Percentiles rank a stretch among this genome's conserved stretches.
These are phyloP conservation scores for Perodicticus potto DNA, from an alignment of 2,797 vertebrate genomes.

Conservation along the genomic window DNA sequence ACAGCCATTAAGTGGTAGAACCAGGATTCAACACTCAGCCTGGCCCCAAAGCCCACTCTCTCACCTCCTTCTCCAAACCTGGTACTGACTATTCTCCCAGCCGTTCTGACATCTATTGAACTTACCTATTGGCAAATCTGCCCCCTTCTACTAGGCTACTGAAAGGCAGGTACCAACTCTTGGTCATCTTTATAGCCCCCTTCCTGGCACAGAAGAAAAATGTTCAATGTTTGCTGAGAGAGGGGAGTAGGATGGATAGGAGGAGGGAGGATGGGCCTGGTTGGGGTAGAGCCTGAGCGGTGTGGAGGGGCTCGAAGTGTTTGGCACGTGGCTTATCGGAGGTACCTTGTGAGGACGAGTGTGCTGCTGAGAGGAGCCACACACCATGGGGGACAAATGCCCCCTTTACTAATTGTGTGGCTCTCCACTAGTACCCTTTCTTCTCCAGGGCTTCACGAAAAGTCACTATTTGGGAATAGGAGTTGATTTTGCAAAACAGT, in stretches of 20 bases:
- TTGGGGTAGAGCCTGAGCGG: not conserved
- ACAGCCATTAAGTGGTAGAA: not conserved
- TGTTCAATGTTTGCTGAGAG: not conserved
- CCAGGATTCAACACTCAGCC: not conserved
- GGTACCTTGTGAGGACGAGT: not conserved
- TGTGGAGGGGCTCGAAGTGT: not conserved
- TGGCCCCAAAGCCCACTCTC: not conserved
- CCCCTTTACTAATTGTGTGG: fast-evolving
- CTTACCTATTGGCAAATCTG: not conserved
- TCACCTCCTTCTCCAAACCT: not conserved
- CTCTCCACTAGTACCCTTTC: not conserved
- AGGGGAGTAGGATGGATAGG: not conserved
- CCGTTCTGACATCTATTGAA: not conserved
- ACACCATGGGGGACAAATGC: not conserved
- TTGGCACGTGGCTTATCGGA: not conserved
- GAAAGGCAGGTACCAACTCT: not conserved
- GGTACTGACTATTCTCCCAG: not conserved
- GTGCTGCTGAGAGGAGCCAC: not conserved
- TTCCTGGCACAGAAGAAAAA: not conserved
- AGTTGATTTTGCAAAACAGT: not conserved
- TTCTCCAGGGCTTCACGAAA: not conserved
- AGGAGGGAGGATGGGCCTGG: not conserved
- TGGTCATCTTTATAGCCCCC: not conserved
- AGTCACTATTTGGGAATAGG: not conserved
- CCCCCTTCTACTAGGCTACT: not conserved